Evolutionary conservation across 2,113 vertebrate genomes (phyloP).

Genomic region (Psammodynastes pulverulentus): DNA sequence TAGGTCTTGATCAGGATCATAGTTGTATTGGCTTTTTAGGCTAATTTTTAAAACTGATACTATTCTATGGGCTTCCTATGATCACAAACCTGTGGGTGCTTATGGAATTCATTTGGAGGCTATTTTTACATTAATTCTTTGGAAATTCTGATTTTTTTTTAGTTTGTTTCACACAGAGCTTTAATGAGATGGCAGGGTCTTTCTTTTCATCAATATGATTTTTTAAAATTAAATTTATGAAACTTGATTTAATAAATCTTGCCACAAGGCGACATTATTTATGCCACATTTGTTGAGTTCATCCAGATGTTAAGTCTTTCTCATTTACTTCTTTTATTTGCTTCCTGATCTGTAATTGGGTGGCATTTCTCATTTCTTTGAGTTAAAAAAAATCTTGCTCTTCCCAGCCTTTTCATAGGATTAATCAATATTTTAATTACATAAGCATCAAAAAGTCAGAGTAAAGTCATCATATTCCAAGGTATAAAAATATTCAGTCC

Average conservation of each 20-base stretch:
- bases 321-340: conserved; percentile 35
- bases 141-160: background rate
- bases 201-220: background rate
- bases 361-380: conserved; percentile 30
- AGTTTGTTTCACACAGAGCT: background rate
- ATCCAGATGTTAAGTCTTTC: conserved; percentile 15
- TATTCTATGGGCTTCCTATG: background rate
- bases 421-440: background rate
- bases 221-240: background rate
- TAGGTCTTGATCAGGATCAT: background rate
- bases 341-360: conserved; percentile 22
- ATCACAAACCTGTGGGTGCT: background rate
- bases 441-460: background rate
- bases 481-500: background rate
- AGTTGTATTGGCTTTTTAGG: background rate
- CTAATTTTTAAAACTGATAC: background rate
- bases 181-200: background rate
- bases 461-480: background rate
- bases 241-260: background rate
- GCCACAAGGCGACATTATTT: background rate
- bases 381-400: conserved; percentile 24
- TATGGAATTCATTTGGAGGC: background rate
- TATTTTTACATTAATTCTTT: background rate
- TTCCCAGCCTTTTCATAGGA: conserved; percentile 27
- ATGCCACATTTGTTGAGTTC: conserved; percentile 11